Evolutionary conservation across 1,140 invertebrate genomes (phyloP).

Genomic region (Spodoptera litura): DNA sequence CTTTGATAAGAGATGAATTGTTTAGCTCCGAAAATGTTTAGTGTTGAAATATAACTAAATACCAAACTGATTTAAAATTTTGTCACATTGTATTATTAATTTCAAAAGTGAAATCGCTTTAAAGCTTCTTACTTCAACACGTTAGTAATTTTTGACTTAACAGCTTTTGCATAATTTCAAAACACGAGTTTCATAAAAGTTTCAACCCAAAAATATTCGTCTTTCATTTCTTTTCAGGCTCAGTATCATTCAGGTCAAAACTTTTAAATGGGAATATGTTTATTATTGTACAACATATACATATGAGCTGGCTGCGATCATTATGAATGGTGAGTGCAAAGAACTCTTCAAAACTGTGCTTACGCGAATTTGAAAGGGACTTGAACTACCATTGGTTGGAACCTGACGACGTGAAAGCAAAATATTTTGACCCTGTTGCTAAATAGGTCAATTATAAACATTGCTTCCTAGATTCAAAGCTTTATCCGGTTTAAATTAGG

Average conservation of each 20-base stretch:
- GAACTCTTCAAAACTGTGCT: conserved; percentile 20
- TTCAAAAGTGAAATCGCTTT: no score
- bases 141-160: no score
- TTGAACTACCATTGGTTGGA: conserved; percentile 2
- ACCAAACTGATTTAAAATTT: no score
- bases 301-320: background rate
- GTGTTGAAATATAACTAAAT: no score
- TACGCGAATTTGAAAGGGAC: conserved; percentile 29
- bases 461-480: conserved; percentile 25
- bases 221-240: no score
- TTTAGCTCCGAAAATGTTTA: no score
- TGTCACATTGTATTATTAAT: no score
- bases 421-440: conserved; percentile 46
- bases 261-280: conserved; percentile 16
- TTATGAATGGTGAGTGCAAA: conserved; percentile 25
- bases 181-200: no score
- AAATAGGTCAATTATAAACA: conserved; percentile 53
- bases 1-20: no score
- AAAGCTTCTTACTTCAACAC: no score
- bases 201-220: no score
- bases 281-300: conserved; percentile 2
- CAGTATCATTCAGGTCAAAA: background rate
- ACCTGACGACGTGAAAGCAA: conserved; percentile 33
- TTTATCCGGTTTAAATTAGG: conserved; percentile 18
- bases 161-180: no score